Conservation (phyloP, 2,113 vertebrate species). For the Scatophagus argus region DNA sequence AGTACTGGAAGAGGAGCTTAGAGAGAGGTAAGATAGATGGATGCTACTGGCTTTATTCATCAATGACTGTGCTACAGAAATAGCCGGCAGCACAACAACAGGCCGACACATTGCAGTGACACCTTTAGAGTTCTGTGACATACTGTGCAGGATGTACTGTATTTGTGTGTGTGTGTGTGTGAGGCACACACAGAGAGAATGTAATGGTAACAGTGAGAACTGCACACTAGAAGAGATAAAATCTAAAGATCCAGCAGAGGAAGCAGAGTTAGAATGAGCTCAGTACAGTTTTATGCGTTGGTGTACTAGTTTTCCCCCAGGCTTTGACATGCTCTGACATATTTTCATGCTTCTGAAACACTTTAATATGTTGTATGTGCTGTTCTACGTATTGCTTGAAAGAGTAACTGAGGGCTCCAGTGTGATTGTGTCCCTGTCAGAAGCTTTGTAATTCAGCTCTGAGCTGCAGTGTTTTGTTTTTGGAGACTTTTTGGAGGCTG, state of each 20-base stretch:
- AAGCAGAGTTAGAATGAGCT: background rate
- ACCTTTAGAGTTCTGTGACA: slow-evolving; percentile 47
- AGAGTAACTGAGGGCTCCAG: no score
- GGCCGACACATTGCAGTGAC: slow-evolving; percentile 46
- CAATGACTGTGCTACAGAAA: slow-evolving; percentile 57
- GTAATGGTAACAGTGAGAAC: slow-evolving; percentile 5
- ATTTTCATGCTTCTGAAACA: background rate
- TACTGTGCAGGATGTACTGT: slow-evolving; percentile 21
- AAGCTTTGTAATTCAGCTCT: no score
- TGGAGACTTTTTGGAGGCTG: no score
- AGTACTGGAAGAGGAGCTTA: background rate
- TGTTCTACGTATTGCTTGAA: no score
- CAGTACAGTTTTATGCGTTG: background rate
- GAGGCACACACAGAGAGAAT: slow-evolving; percentile 11
- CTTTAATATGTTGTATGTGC: no score
- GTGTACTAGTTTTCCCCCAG: background rate
- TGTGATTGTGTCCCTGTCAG: no score
- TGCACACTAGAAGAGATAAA: background rate
- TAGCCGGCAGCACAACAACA: slow-evolving; percentile 39
- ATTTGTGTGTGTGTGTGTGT: slow-evolving; percentile 27
- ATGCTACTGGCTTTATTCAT: slow-evolving; percentile 25
- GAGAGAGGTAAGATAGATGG: background rate
- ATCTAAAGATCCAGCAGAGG: background rate
- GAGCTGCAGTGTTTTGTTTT: no score
- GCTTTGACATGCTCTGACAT: background rate